phyloP scores from a whole-genome alignment of 2,113 vertebrate genomes.

The Irena cyanogastra region DNA sequence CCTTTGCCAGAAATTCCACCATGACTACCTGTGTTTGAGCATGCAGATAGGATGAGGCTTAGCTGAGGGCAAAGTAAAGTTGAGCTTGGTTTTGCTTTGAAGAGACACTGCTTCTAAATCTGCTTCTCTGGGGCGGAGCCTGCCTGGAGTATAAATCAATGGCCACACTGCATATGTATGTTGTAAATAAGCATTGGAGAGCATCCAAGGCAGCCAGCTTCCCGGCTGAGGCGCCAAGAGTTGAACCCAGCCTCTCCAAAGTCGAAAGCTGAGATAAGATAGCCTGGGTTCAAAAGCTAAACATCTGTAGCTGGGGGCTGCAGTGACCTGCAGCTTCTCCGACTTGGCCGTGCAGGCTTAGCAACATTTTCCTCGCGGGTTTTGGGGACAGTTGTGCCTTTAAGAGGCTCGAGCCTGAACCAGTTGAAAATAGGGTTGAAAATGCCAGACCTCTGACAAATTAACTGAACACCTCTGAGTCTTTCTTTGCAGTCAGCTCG shows the following conservation, averaged over 20 bases:
- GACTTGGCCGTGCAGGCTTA: neutral
- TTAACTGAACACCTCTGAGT: neutral
- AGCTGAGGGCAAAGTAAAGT: neutral
- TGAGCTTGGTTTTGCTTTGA: neutral
- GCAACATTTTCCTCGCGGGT: neutral
- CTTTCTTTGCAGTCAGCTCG: neutral
- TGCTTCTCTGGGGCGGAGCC: neutral
- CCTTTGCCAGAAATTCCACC: neutral
- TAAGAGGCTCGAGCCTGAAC: neutral
- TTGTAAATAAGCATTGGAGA: constrained; percentile 45
- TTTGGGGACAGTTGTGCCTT: neutral
- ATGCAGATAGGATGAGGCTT: neutral
- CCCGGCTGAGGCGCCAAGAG: constrained; percentile 25
- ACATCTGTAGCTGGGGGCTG: constrained; percentile 1
- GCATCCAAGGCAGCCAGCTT: constrained; percentile 47
- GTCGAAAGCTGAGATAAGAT: constrained; percentile 43
- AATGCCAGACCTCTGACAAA: neutral
- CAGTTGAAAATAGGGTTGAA: neutral
- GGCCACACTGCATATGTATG: neutral
- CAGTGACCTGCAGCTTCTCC: neutral
- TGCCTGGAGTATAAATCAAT: constrained; percentile 40
- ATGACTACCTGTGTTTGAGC: neutral
- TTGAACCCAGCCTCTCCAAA: constrained; percentile 2
- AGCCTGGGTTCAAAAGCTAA: constrained; percentile 38
- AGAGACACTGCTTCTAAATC: constrained; percentile 38